phyloP scores from a whole-genome alignment of 2,113 vertebrate species.

The Carlito syrichta region DNA sequence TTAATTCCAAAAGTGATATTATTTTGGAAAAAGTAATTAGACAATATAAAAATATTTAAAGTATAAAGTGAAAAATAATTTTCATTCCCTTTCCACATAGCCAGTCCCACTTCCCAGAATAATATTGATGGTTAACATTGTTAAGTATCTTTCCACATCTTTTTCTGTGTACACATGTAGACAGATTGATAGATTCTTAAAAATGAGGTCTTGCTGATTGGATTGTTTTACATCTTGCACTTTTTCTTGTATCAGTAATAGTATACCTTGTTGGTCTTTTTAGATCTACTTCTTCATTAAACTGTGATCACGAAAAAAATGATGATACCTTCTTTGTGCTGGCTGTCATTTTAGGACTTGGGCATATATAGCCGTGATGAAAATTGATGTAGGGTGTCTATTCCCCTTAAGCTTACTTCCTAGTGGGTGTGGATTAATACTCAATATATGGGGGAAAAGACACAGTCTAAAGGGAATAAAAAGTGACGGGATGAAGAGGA shows the following conservation, averaged over 20 bases:
- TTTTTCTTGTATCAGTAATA: neutral
- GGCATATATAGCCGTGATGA: neutral
- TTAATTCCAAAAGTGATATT: slow-evolving; percentile 4
- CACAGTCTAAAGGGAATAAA: neutral
- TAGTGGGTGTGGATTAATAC: neutral
- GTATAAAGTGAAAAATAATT: slow-evolving; percentile 5
- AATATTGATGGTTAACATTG: neutral
- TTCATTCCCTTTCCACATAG: neutral
- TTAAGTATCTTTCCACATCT: neutral
- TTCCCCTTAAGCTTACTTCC: neutral
- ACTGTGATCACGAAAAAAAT: neutral
- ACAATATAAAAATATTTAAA: slow-evolving; percentile 10
- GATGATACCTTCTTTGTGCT: neutral
- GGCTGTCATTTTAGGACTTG: neutral
- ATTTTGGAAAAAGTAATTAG: neutral
- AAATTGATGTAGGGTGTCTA: neutral
- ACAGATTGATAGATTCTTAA: neutral
- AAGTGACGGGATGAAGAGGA: neutral
- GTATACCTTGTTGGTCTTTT: neutral
- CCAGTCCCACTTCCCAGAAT: neutral
- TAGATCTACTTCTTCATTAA: neutral
- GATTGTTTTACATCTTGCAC: neutral
- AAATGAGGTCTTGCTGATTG: neutral
- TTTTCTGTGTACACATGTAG: neutral
- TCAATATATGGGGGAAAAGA: neutral